Base-by-base conservation (phyloP, 1,140 invertebrate species). In the Probaryconus sp. region DNA sequence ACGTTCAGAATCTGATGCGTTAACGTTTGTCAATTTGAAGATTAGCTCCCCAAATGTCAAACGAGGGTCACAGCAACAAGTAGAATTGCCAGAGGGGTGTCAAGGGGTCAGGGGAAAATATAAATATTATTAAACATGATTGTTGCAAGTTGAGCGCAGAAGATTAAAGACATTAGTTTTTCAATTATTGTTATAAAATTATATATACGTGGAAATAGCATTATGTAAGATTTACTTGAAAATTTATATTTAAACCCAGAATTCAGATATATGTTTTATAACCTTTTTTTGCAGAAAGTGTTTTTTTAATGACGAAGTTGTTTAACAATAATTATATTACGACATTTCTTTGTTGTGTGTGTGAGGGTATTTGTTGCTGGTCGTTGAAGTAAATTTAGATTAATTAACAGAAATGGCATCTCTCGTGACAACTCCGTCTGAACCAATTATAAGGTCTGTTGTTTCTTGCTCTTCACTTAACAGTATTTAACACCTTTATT, bases 331-430 rank as follows among this genome's bases (percentile, higher is more conserved):
- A n/a, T n/a, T n/a, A n/a, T n/a, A n/a, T n/a, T n/a, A n/a, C n/a
- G n/a, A n/a, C n/a, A n/a, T 42, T 28, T 48, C 10, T 61, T 43
- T 9, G 16, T 30, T 18, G 5, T 35, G 40, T 40, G 6, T 35
- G 2, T 28, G 33, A 47, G 45, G 37, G 50, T 50, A 24, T 24
- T 4, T 24, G 7, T 30, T 30, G 3, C 28, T 9, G 28, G 2
- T 30, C 28, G 10, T n/a, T n/a, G n/a, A 3, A 30, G 10, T 9
- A 30, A 30, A 69, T 60, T 33, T 35, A 58, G 37, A 42, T 45
- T 42, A 53, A 60, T 48, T 42, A 65, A 64, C 50, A 53, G 68
- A 77, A 35, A 82, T 81, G 81, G 51, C 75, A 45, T 67, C 79
- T 50, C 13, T 70, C 17, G 16, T 53, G 6, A 60, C 18, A 16